Evolutionary conservation across 37 sponge, comb jelly and placozoan genomes (phyloP).

Genomic region (Crambe crambe): DNA sequence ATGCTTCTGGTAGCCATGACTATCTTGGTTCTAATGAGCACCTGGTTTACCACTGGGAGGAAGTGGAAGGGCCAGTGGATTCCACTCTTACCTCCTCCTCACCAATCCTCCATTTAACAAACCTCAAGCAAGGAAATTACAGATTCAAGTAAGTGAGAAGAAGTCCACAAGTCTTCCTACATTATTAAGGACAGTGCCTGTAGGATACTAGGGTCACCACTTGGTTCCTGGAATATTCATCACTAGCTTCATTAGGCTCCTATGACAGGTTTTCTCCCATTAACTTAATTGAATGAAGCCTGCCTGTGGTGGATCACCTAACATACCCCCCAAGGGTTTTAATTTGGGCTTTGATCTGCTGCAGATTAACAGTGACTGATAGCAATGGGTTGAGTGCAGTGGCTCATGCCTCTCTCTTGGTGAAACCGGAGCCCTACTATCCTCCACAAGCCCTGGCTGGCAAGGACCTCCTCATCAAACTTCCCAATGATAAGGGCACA

Average conservation of each 20-base stretch:
- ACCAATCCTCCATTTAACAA: conserved; percentile 17
- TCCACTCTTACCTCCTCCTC: background rate
- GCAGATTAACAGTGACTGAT: conserved; percentile 78
- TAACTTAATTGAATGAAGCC: no score
- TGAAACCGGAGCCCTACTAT: conserved; percentile 56
- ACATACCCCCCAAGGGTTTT: no score
- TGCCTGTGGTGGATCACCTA: no score
- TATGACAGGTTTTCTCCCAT: no score
- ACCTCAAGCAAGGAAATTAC: conserved; percentile 51
- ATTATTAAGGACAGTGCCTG: no score
- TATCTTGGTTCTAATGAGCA: conserved; percentile 21
- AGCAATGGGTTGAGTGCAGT: conserved; percentile 30
- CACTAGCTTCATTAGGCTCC: no score
- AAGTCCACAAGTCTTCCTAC: no score
- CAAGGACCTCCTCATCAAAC: conserved; percentile 2
- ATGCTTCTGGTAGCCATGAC: conserved; percentile 43
- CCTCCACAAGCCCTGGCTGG: conserved; percentile 75
- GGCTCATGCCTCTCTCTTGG: conserved; percentile 45
- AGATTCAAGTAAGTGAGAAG: conserved; percentile 57
- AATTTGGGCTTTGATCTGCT: no score
- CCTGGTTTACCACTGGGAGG: conserved; percentile 56
- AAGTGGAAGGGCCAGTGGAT: conserved; percentile 38
- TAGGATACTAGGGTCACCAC: background rate
- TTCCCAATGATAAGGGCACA: conserved; percentile 50
- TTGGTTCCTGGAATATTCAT: no score